Evolutionary conservation across 1,140 invertebrate species (phyloP).

Genomic region (Steinernema feltiae): DNA sequence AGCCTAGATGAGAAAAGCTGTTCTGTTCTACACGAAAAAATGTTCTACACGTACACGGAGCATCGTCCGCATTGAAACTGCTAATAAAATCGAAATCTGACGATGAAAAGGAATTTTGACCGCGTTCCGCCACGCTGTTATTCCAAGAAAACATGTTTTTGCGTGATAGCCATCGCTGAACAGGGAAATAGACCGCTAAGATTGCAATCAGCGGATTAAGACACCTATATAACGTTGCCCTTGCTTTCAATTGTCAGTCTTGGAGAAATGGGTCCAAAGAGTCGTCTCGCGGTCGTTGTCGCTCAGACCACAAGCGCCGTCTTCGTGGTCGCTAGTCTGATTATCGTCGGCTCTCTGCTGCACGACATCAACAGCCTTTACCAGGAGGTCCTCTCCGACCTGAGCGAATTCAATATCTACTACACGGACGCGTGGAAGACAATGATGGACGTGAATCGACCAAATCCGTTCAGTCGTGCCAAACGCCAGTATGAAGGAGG

Average conservation of each 20-base stretch:
- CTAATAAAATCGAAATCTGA: too few relatives aligned
- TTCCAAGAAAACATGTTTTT: background rate
- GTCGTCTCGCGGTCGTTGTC: background rate
- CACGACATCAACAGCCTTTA: background rate
- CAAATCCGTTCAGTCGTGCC: background rate
- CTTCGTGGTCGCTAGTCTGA: background rate
- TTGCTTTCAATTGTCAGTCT: background rate
- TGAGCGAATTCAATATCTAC: constrained; percentile 3
- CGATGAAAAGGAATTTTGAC: too few relatives aligned
- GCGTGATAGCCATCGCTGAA: background rate
- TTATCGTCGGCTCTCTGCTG: background rate
- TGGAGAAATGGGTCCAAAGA: background rate
- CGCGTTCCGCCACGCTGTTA: too few relatives aligned
- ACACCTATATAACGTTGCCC: background rate
- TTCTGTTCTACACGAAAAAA: too few relatives aligned
- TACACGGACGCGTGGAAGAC: background rate
- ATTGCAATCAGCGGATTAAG: constrained; percentile 9
- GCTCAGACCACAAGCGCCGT: background rate
- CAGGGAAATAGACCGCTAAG: background rate
- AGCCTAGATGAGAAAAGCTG: too few relatives aligned
- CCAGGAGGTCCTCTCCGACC: background rate
- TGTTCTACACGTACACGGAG: too few relatives aligned
- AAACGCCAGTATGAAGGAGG: background rate
- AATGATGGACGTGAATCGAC: constrained; percentile 3
- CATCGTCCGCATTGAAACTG: too few relatives aligned